Conservation (phyloP, 2,797 vertebrate genomes). For the Dallia pectoralis region DNA sequence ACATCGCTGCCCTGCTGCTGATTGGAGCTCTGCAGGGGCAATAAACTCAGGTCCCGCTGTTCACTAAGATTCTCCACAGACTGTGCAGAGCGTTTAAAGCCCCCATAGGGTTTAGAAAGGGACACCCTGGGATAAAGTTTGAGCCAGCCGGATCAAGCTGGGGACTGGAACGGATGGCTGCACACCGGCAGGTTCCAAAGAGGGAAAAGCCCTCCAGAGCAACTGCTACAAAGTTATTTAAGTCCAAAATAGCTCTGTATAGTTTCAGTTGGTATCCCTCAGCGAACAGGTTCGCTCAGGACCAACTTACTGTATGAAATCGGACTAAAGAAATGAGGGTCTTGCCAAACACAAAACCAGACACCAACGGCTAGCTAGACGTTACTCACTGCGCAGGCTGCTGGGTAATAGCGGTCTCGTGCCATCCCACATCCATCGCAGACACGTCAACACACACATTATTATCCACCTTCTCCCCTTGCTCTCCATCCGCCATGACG, state of each 20-base stretch:
- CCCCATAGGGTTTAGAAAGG: conserved; percentile 1
- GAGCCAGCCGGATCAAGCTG: background rate
- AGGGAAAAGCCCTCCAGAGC: too few species aligned
- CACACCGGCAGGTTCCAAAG: background rate
- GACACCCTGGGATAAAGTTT: conserved; percentile 12
- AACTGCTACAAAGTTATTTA: background rate
- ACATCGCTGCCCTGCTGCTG: too few species aligned
- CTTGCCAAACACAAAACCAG: background rate
- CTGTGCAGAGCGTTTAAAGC: background rate
- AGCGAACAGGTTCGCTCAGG: background rate
- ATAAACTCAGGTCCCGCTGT: too few species aligned
- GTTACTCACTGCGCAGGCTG: conserved; percentile 48
- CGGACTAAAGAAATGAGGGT: background rate
- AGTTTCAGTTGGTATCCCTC: background rate
- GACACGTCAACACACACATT: conserved; percentile 21
- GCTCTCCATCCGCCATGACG: conserved; percentile 40
- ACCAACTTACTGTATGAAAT: background rate
- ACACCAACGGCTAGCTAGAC: background rate
- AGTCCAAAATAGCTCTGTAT: background rate
- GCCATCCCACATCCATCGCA: conserved; percentile 37
- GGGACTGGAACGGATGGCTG: background rate
- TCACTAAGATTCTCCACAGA: background rate
- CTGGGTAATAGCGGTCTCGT: conserved; percentile 67
- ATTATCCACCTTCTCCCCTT: conserved; percentile 36
- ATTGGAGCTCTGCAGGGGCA: too few species aligned